Evolutionary conservation across 2,113 vertebrate genomes (phyloP).

Genomic region (Propithecus coquereli): DNA sequence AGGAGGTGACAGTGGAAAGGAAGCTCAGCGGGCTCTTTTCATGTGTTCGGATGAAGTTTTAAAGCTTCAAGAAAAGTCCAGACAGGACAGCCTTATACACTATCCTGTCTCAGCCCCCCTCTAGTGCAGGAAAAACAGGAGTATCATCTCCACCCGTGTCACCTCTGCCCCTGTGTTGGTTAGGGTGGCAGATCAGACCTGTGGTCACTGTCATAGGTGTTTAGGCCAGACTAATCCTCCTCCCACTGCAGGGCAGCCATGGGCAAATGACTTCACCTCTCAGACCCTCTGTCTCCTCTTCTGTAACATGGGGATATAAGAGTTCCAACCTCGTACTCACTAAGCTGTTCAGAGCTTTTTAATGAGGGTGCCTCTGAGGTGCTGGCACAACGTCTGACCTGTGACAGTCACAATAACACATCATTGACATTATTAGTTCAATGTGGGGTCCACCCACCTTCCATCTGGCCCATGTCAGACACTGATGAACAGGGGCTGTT

Average conservation of each 20-base stretch:
- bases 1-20: neutral
- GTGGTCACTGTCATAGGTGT: fast-evolving
- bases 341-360: neutral
- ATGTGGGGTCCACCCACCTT: neutral
- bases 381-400: neutral
- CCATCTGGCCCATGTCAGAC: neutral
- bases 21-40: fast-evolving
- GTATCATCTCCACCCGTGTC: fast-evolving
- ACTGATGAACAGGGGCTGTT: neutral
- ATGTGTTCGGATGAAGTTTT: neutral
- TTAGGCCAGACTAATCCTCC: neutral
- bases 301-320: fast-evolving
- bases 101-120: neutral
- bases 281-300: neutral
- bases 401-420: neutral
- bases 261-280: neutral
- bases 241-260: neutral
- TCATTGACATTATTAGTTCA: neutral
- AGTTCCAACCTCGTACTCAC: neutral
- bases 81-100: fast-evolving
- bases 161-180: neutral
- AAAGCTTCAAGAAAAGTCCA: neutral
- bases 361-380: neutral
- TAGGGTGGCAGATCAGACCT: neutral
- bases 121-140: fast-evolving